Evolutionary conservation across 2,797 vertebrate genomes (phyloP).

Genomic region (Poecilia wingei): DNA sequence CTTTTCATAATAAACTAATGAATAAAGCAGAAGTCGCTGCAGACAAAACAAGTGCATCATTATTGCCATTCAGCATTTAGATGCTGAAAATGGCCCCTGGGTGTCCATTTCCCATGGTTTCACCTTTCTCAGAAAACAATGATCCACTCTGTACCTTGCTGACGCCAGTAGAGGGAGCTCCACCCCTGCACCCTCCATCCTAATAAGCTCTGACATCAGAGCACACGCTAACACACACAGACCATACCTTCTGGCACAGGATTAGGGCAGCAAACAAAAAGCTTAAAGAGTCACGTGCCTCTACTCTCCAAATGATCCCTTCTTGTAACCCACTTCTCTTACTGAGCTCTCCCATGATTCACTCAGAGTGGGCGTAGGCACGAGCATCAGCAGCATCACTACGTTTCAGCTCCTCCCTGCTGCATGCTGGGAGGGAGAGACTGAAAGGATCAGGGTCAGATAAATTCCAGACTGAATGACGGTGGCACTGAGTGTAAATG

Average conservation of each 20-base stretch:
- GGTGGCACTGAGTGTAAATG: constrained; percentile 51
- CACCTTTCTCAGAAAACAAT: constrained; percentile 54
- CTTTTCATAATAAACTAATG: background rate
- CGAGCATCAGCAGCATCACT: constrained; percentile 64
- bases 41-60: background rate
- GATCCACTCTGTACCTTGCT: constrained; percentile 1
- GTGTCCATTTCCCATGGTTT: constrained; percentile 47
- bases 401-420: constrained; percentile 67
- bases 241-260: constrained; percentile 43
- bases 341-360: constrained; percentile 54
- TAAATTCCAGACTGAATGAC: constrained; percentile 56
- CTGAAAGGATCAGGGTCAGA: constrained; percentile 63
- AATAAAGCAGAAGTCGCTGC: background rate
- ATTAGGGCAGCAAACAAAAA: constrained; percentile 56
- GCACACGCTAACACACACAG: constrained; percentile 22
- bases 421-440: constrained; percentile 42
- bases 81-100: background rate
- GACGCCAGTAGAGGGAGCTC: constrained; percentile 49
- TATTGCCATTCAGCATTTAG: constrained; percentile 10
- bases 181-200: constrained; percentile 31
- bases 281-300: constrained; percentile 69
- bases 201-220: constrained; percentile 12
- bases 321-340: constrained; percentile 51
- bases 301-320: constrained; percentile 49
- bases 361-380: constrained; percentile 51